Percentiles rank a stretch among this genome's conserved stretches.
phyloP scores from a whole-genome alignment of 2,113 vertebrate genomes.

The Lasiurus borealis region DNA sequence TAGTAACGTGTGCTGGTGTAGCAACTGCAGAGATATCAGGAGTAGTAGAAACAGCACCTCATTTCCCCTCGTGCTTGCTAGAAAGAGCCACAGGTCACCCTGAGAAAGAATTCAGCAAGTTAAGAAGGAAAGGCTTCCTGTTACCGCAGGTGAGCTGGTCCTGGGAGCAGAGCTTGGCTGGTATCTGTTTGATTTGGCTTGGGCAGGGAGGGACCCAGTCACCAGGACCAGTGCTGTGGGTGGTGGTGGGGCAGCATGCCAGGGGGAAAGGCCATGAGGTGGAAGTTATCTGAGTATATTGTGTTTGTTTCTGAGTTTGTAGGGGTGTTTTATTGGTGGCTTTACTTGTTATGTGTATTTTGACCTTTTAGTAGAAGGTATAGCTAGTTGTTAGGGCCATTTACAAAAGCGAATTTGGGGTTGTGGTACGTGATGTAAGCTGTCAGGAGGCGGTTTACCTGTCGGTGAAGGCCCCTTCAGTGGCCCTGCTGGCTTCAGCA shows the following conservation, averaged over 20 bases:
- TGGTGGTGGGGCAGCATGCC: neutral
- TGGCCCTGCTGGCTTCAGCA: neutral
- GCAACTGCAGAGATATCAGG: neutral
- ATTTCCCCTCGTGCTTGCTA: neutral
- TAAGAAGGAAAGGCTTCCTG: neutral
- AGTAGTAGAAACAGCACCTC: neutral
- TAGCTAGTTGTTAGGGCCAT: neutral
- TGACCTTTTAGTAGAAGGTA: neutral
- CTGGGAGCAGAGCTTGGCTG: no score
- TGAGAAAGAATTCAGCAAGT: neutral
- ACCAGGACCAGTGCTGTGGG: neutral
- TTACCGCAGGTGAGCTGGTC: neutral
- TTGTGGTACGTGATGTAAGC: fast-evolving
- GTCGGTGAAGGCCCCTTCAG: fast-evolving
- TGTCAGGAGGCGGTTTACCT: no score
- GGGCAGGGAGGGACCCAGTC: neutral
- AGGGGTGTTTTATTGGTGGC: neutral
- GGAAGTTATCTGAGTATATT: neutral
- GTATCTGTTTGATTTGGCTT: neutral
- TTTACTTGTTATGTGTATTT: neutral
- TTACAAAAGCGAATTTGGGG: fast-evolving
- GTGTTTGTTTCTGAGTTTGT: neutral
- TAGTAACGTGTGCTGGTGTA: slow-evolving; percentile 34
- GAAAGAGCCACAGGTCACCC: neutral
- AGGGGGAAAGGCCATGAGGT: neutral